These are phyloP conservation scores for Drosophila niveifrons DNA, from an alignment of 2,888 invertebrate genomes.

Conservation along the genomic window DNA sequence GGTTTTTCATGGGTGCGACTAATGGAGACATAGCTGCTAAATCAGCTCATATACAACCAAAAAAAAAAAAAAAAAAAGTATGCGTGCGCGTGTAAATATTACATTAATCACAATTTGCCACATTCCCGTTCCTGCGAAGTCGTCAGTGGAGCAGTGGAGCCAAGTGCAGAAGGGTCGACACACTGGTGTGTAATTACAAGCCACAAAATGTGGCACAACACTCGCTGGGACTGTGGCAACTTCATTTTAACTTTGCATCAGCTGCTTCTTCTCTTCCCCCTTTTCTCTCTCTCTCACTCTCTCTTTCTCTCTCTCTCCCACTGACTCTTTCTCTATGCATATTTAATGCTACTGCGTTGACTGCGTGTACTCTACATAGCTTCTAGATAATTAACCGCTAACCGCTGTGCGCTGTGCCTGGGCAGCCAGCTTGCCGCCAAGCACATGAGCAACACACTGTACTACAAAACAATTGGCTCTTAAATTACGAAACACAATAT, in stretches of 20 bases:
- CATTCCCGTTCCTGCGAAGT: slow-evolving; percentile 7
- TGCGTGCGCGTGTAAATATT: slow-evolving; percentile 69
- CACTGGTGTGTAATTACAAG: slow-evolving; percentile 50
- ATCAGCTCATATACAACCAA: slow-evolving; percentile 10
- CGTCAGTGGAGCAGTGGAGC: slow-evolving; percentile 2
- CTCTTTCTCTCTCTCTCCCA: slow-evolving; percentile 6
- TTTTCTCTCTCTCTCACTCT: slow-evolving; percentile 2
- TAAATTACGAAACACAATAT: neutral
- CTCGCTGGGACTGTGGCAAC: slow-evolving; percentile 40
- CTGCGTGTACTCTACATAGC: slow-evolving; percentile 5
- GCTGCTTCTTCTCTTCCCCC: neutral
- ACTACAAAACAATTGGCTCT: slow-evolving; percentile 35
- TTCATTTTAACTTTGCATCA: slow-evolving; percentile 32
- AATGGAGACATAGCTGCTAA: slow-evolving; percentile 33
- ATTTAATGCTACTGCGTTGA: slow-evolving; percentile 1
- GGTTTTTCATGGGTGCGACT: slow-evolving; percentile 7
- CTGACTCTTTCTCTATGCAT: slow-evolving; percentile 20
- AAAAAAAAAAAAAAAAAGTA: neutral
- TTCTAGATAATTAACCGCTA: slow-evolving; percentile 48
- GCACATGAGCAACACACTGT: slow-evolving; percentile 31
- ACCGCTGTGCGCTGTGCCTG: slow-evolving; percentile 19
- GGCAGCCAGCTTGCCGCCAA: slow-evolving; percentile 64
- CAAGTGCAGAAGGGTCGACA: slow-evolving; percentile 17
- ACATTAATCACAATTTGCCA: slow-evolving; percentile 63
- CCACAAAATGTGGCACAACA: slow-evolving; percentile 49